A percentile compares a stretch with the other conserved stretches of the same genome.
Evolutionary conservation across 2,113 vertebrate species (phyloP).

Genomic region (Ovis aries): ARS-UI_Ramb_v3.0 NC_056072.1:33120001-33120500

Average conservation of each 20-base stretch:
- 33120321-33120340: neutral
- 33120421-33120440: neutral
- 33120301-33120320: neutral
- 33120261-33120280: neutral
- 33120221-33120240: neutral
- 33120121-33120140: neutral
- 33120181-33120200: neutral
- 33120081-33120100: neutral
- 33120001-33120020: neutral
- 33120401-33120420: neutral
- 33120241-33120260: accelerated
- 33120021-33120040: neutral
- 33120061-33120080: neutral
- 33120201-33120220: neutral
- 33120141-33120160: neutral
- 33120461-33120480: neutral
- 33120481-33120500: neutral
- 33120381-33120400: neutral
- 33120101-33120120: neutral
- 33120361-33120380: neutral
- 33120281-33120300: neutral
- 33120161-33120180: neutral
- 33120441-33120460: neutral
- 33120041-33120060: neutral
- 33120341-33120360: neutral